Percentiles rank a stretch among this genome's conserved stretches.
phyloP scores from a whole-genome alignment of 2,113 vertebrate genomes.

The Agapornis roseicollis region DNA sequence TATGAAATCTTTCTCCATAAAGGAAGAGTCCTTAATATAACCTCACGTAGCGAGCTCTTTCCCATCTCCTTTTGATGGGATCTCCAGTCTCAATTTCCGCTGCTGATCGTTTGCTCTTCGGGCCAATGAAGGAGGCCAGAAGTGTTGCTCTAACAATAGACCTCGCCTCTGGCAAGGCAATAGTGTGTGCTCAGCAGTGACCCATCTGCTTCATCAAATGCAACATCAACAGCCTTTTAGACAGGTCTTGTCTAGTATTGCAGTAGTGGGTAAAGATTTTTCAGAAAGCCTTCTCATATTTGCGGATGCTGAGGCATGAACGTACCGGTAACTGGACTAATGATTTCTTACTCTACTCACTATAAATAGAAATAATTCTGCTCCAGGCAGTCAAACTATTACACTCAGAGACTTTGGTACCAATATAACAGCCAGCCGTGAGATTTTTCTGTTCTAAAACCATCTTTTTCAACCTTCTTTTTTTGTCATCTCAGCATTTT shows the following conservation, averaged over 20 bases:
- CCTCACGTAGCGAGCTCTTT: background rate
- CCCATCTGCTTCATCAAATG: constrained; percentile 16
- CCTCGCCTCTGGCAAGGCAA: constrained; percentile 5
- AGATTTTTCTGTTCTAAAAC: constrained; percentile 1
- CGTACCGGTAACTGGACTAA: background rate
- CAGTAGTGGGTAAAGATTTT: background rate
- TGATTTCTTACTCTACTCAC: background rate
- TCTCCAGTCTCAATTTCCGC: background rate
- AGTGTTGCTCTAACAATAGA: background rate
- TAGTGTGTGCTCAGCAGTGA: constrained; percentile 28
- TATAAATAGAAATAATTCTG: constrained; percentile 13
- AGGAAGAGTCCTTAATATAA: background rate
- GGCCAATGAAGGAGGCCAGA: background rate
- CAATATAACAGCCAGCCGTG: background rate
- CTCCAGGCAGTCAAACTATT: background rate
- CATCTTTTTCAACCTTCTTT: background rate
- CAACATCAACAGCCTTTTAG: background rate
- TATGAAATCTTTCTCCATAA: background rate
- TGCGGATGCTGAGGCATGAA: background rate
- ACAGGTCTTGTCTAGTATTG: background rate
- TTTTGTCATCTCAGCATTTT: background rate
- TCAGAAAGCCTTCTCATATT: background rate
- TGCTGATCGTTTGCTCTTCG: background rate
- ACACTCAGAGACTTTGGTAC: background rate
- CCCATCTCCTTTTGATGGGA: background rate